Conservation (phyloP, 2,113 vertebrate genomes). For the Pionites leucogaster region DNA sequence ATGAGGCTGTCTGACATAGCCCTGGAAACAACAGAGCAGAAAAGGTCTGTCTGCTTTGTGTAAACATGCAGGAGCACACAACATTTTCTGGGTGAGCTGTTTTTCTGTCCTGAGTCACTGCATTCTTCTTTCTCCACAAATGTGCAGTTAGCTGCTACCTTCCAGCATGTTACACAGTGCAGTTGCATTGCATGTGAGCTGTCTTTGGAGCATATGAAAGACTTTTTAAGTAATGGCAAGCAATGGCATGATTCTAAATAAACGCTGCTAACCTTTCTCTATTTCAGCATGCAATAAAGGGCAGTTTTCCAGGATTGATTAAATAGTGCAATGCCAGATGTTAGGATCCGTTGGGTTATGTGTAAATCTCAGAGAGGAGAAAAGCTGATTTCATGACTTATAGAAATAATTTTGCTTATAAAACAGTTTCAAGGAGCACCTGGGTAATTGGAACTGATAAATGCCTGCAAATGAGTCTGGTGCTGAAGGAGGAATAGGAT, state of each 20-base stretch:
- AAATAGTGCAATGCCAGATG: neutral
- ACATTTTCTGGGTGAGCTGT: neutral
- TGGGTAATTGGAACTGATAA: too few relatives aligned
- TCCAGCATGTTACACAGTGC: neutral
- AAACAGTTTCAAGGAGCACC: neutral
- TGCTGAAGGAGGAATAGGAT: too few relatives aligned
- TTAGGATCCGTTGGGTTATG: neutral
- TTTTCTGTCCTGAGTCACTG: neutral
- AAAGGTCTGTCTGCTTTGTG: neutral
- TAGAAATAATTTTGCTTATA: neutral
- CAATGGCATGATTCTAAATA: neutral
- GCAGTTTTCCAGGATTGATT: neutral
- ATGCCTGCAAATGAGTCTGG: too few relatives aligned
- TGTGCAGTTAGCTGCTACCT: neutral
- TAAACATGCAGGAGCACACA: neutral
- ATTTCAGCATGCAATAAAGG: neutral
- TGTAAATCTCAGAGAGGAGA: neutral
- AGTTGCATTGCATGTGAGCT: neutral
- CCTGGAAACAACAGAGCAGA: neutral
- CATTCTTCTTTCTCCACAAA: neutral
- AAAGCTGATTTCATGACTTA: neutral
- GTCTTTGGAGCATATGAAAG: neutral
- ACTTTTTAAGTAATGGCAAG: neutral
- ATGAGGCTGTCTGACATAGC: neutral
- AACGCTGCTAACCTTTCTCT: neutral